phyloP scores from a whole-genome alignment of 1,140 invertebrate genomes.

The Parapsyche elsis region DNA sequence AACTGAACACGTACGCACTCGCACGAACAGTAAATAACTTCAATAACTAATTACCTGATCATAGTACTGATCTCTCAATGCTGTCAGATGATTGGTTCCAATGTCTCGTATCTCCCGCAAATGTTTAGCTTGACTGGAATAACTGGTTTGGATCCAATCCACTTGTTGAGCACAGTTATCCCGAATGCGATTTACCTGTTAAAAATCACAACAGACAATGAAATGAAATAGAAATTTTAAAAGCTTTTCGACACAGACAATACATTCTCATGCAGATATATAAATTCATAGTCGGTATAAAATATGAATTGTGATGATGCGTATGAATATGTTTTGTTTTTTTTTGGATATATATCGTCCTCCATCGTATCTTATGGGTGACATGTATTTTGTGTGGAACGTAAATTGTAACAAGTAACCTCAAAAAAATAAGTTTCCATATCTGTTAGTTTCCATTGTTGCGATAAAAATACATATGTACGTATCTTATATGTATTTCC shows the following conservation, averaged over 20 bases:
- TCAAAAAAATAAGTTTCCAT: no score
- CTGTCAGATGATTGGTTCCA: slow-evolving; percentile 85
- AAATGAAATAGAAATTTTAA: neutral
- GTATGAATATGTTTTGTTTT: neutral
- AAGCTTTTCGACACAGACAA: no score
- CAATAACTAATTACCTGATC: slow-evolving; percentile 78
- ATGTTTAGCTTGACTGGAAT: slow-evolving; percentile 87
- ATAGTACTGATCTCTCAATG: slow-evolving; percentile 90
- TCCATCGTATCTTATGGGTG: no score
- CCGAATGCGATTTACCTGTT: slow-evolving; percentile 84
- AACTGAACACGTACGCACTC: neutral
- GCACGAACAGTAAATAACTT: slow-evolving; percentile 3
- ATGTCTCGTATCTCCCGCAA: slow-evolving; percentile 90
- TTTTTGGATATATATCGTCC: no score
- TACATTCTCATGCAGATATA: no score
- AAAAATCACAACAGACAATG: neutral
- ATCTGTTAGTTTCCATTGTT: no score
- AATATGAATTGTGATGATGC: no score
- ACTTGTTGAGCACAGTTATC: slow-evolving; percentile 94
- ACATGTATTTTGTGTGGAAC: no score
- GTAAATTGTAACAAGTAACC: no score
- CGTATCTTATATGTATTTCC: no score
- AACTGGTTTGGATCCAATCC: slow-evolving; percentile 93
- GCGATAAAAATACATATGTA: no score
- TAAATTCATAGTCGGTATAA: no score